Conservation (phyloP, 1,140 invertebrate species). For the Anastrepha obliqua region DNA sequence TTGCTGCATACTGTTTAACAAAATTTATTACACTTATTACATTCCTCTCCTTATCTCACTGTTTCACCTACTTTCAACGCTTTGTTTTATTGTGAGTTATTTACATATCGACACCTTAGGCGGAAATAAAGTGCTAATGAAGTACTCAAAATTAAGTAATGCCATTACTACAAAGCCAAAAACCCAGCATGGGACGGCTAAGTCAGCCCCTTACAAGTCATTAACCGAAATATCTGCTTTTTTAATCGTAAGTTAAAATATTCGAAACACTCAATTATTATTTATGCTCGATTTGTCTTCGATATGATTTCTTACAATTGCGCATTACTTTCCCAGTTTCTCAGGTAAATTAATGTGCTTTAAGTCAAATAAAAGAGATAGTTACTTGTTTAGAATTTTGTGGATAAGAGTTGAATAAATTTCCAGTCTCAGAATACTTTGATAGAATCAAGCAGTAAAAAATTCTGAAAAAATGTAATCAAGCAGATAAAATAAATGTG, state of each 20-base stretch:
- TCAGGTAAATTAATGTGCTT: neutral
- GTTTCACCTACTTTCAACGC: too few species aligned
- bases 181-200: neutral
- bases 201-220: neutral
- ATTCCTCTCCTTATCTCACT: too few species aligned
- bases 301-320: neutral
- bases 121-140: slow-evolving; percentile 36
- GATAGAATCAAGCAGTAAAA: too few species aligned
- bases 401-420: neutral
- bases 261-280: neutral
- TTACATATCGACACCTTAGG: slow-evolving; percentile 38
- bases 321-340: neutral
- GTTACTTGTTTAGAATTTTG: neutral
- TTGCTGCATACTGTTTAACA: too few species aligned
- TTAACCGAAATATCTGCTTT: too few species aligned
- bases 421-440: too few species aligned
- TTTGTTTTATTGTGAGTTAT: neutral
- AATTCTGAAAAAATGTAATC: too few species aligned
- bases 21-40: too few species aligned
- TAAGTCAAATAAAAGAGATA: neutral
- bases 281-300: slow-evolving; percentile 11
- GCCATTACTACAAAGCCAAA: neutral
- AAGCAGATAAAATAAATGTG: too few species aligned
- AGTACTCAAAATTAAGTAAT: slow-evolving; percentile 19
- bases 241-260: neutral